These are phyloP conservation scores for Poeciliopsis paucimaculata DNA, from an alignment of 2,797 vertebrate species.

Conservation along the genomic window DNA sequence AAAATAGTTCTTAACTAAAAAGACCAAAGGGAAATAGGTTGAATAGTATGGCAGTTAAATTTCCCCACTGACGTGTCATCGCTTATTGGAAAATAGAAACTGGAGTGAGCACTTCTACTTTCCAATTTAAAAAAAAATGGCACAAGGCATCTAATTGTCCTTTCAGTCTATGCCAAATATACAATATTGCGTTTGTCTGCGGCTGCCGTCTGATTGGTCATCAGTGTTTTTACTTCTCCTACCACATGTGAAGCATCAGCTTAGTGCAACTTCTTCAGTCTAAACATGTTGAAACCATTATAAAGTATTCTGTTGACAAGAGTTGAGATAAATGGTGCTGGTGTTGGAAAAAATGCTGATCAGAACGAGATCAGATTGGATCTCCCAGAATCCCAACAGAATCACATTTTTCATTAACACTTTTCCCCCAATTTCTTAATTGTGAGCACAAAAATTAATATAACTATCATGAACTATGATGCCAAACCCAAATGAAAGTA, in stretches of 20 bases:
- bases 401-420: neutral
- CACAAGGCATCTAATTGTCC: neutral
- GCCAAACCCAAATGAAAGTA: neutral
- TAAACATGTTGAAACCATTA: neutral
- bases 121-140: neutral
- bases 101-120: neutral
- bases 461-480: neutral
- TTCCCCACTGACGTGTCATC: neutral
- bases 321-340: neutral
- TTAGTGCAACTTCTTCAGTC: neutral
- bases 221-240: neutral
- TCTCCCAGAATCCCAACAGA: neutral
- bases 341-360: neutral
- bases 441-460: neutral
- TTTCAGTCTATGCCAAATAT: neutral
- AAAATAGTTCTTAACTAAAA: neutral
- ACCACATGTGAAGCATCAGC: neutral
- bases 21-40: neutral
- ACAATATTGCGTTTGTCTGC: neutral
- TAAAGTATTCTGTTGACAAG: neutral
- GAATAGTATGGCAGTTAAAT: neutral
- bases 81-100: neutral
- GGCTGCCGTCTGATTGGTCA: neutral
- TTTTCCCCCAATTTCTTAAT: neutral
- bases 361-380: neutral